These are phyloP conservation scores for Betta splendens DNA, from an alignment of 2,797 vertebrate genomes.

Conservation along the genomic window DNA sequence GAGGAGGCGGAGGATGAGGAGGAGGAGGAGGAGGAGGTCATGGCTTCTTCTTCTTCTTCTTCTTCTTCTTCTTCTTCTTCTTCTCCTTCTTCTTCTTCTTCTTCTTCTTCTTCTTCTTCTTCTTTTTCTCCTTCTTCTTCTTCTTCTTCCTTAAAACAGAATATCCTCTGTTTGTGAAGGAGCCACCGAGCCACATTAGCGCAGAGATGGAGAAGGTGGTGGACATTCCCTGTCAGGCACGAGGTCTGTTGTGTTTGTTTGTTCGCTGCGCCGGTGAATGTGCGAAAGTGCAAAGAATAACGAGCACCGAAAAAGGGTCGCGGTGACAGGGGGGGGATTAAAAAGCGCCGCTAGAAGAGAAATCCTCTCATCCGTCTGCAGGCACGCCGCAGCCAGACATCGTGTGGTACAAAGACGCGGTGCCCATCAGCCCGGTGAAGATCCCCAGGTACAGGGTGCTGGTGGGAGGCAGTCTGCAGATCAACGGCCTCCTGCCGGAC, in stretches of 20 bases:
- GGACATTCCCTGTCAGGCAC: constrained; percentile 94
- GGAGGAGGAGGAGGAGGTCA: no score
- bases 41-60: constrained; percentile 3
- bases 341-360: constrained; percentile 8
- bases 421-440: constrained; percentile 85
- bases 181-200: constrained; percentile 92
- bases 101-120: no score
- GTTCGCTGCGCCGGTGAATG: constrained; percentile 3
- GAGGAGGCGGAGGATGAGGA: no score
- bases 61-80: no score
- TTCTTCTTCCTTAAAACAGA: constrained; percentile 81
- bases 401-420: constrained; percentile 95
- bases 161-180: constrained; percentile 91
- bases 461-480: constrained; percentile 89
- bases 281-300: constrained; percentile 13
- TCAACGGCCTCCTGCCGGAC: constrained; percentile 91
- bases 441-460: constrained; percentile 89
- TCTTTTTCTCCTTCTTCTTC: constrained; percentile 8
- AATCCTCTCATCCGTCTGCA: constrained; percentile 63
- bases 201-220: constrained; percentile 98
- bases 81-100: no score
- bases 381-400: constrained; percentile 90
- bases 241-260: constrained; percentile 72
- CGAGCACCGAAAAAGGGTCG: constrained; percentile 23
- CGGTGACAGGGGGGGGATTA: not conserved